phyloP scores from a whole-genome alignment of 2,888 invertebrate species.

The Oxytorus armatus region DNA sequence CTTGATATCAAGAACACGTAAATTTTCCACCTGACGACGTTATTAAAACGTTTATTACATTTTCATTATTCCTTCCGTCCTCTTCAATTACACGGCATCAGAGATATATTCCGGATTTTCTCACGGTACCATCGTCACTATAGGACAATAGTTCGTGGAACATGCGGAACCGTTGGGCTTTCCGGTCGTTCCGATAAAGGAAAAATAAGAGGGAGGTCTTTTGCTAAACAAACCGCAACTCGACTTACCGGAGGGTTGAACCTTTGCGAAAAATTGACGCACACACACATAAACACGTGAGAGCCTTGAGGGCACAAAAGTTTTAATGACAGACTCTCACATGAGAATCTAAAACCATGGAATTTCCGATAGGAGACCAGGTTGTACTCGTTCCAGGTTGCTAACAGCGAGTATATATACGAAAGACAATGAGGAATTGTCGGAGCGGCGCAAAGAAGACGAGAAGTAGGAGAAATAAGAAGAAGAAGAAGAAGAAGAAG shows the following conservation, averaged over 20 bases:
- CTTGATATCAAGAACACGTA: constrained; percentile 19
- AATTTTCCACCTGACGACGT: constrained; percentile 55
- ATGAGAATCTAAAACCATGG: constrained; percentile 81
- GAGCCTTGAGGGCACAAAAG: constrained; percentile 71
- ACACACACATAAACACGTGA: no score
- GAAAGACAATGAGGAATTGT: constrained; percentile 64
- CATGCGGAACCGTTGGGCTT: constrained; percentile 39
- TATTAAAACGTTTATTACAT: constrained; percentile 55
- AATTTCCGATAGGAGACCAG: constrained; percentile 72
- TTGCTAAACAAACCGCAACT: not conserved
- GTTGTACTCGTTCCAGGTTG: constrained; percentile 31
- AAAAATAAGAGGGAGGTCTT: constrained; percentile 60
- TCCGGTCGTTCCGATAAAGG: constrained; percentile 47
- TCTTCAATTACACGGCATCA: constrained; percentile 2
- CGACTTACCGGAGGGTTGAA: no score
- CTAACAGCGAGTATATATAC: constrained; percentile 23
- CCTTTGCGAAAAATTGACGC: not conserved
- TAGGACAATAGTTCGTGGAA: constrained; percentile 5
- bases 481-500: constrained; percentile 28
- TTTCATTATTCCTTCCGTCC: constrained; percentile 41
- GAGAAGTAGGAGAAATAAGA: constrained; percentile 43
- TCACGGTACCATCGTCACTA: constrained; percentile 71
- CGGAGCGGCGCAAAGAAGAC: constrained; percentile 38
- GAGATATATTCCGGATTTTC: constrained; percentile 72
- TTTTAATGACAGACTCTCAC: constrained; percentile 78